Percentiles rank a stretch among this genome's conserved stretches.
These are phyloP conservation scores for Luperina testacea DNA, from an alignment of 2,888 invertebrate species.

Conservation along the genomic window DNA sequence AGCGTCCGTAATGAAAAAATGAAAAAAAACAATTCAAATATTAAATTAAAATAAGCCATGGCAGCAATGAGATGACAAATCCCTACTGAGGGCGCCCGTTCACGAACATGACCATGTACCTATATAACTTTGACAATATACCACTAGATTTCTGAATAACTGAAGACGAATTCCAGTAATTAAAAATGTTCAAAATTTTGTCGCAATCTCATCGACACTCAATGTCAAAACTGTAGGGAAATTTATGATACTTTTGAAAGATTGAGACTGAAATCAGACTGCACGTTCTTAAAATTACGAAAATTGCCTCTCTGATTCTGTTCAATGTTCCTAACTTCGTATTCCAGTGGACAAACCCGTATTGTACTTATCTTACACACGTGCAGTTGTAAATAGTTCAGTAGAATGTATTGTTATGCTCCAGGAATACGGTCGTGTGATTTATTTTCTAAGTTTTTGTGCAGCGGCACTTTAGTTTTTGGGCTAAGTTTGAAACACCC, in stretches of 20 bases:
- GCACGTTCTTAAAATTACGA: not conserved
- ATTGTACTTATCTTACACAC: constrained; percentile 26
- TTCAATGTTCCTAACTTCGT: constrained; percentile 1
- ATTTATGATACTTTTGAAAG: not conserved
- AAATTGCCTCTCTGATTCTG: not conserved
- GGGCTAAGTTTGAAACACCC: not conserved
- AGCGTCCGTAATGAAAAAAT: too few species aligned
- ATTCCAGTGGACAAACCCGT: constrained; percentile 17
- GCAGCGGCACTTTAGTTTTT: not conserved
- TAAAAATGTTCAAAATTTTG: not conserved
- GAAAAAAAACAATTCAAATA: too few species aligned
- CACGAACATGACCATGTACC: too few species aligned
- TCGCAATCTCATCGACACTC: not conserved
- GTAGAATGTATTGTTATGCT: constrained; percentile 21
- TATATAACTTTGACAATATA: not conserved
- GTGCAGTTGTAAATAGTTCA: constrained; percentile 38
- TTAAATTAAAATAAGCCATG: too few species aligned
- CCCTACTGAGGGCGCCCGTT: too few species aligned
- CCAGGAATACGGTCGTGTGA: constrained; percentile 13
- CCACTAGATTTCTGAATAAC: constrained; percentile 3
- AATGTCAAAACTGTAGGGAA: not conserved
- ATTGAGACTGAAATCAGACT: not conserved
- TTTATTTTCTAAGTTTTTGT: constrained; percentile 38
- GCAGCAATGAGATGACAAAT: too few species aligned
- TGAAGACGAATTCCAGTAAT: not conserved